Conservation (phyloP, 2,113 vertebrate genomes). For the Toxostoma redivivum region DNA sequence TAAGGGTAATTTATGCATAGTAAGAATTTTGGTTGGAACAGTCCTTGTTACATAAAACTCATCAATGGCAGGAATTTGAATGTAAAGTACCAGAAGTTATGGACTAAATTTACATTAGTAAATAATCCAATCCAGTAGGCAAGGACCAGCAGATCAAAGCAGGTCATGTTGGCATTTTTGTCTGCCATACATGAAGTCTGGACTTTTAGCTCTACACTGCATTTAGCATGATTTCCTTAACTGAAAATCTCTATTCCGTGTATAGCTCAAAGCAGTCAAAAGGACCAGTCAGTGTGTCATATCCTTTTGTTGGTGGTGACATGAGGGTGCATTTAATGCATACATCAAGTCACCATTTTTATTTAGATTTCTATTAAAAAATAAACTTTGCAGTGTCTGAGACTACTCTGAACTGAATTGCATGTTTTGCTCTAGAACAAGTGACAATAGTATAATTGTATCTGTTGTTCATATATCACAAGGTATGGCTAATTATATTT, state of each 20-base stretch:
- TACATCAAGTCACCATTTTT: background rate
- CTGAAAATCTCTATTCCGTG: background rate
- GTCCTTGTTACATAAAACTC: background rate
- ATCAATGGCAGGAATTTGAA: background rate
- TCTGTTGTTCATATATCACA: background rate
- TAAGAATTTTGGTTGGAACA: background rate
- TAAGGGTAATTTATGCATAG: background rate
- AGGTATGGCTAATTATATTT: background rate
- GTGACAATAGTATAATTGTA: background rate
- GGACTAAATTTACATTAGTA: background rate
- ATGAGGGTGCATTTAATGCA: background rate
- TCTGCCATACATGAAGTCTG: background rate
- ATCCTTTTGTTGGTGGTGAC: rapidly evolving
- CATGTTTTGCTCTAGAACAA: background rate
- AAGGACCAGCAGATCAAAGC: background rate
- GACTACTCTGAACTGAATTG: background rate
- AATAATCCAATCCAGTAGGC: background rate
- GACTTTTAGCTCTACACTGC: background rate
- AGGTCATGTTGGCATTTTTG: background rate
- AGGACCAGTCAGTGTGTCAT: background rate
- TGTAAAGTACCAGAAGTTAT: background rate
- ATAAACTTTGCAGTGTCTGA: background rate
- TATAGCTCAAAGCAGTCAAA: background rate
- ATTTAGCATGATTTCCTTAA: background rate
- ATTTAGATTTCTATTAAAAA: background rate